A percentile compares a stretch with the other conserved stretches of the same genome.
phyloP scores from a whole-genome alignment of 2,888 invertebrate species.

The Drosophila picticornis region DNA sequence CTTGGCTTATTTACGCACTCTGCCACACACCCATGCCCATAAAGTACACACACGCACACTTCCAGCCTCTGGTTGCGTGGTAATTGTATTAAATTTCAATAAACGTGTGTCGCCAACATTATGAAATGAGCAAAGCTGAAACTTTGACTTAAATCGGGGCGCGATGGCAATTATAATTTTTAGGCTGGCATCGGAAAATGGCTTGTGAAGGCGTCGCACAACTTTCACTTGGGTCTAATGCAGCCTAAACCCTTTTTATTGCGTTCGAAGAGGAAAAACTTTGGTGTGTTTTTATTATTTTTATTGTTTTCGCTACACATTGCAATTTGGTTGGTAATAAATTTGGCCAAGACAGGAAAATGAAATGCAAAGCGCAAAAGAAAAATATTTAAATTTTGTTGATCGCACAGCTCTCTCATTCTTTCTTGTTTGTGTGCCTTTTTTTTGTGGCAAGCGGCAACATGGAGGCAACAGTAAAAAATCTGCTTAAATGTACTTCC shows the following conservation, averaged over 20 bases:
- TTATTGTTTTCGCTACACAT: constrained; percentile 23
- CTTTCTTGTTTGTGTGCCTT: neutral
- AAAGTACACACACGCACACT: neutral
- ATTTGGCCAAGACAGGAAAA: constrained; percentile 65
- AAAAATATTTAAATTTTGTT: constrained; percentile 70
- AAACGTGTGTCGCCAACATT: constrained; percentile 50
- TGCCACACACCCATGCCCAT: neutral
- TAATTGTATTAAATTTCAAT: constrained; percentile 79
- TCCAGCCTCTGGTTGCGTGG: constrained; percentile 29
- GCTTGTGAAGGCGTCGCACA: constrained; percentile 27
- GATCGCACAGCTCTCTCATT: constrained; percentile 40
- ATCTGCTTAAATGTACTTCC: constrained; percentile 79
- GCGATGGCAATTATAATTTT: constrained; percentile 19
- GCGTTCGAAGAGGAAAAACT: constrained; percentile 18
- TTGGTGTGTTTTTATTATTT: constrained; percentile 6
- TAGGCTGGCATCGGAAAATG: neutral
- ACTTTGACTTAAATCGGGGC: constrained; percentile 18
- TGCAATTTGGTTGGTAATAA: constrained; percentile 70
- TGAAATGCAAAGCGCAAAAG: constrained; percentile 54
- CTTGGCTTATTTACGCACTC: constrained; percentile 32
- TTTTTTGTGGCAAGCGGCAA: constrained; percentile 33
- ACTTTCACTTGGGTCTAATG: constrained; percentile 32
- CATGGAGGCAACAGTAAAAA: constrained; percentile 49
- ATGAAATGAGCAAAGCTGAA: constrained; percentile 43
- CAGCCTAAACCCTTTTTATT: constrained; percentile 49